These are phyloP conservation scores for Microcebus griseorufus DNA, from an alignment of 2,113 vertebrate species.

Conservation along the genomic window DNA sequence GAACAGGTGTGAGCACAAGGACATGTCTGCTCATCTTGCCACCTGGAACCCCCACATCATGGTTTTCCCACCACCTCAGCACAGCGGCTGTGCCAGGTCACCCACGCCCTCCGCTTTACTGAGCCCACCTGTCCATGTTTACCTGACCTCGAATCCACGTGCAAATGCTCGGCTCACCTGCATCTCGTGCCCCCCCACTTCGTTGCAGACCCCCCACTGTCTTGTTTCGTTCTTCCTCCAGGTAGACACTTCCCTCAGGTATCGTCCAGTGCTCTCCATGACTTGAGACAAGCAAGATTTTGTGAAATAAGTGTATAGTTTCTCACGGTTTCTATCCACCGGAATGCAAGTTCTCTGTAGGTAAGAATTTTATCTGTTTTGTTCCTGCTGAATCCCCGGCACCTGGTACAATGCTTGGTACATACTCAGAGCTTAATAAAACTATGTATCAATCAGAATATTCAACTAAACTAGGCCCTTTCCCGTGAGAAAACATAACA, in stretches of 20 bases:
- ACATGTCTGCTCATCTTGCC: too few species aligned
- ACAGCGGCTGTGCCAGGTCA: not conserved
- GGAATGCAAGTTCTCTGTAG: not conserved
- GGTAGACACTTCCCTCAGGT: not conserved
- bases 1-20: not conserved
- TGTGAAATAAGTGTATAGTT: not conserved
- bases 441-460: too few species aligned
- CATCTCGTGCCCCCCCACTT: too few species aligned
- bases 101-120: not conserved
- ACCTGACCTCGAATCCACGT: not conserved
- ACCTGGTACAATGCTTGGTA: not conserved
- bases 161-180: too few species aligned
- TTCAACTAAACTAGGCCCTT: not conserved
- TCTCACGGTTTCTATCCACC: not conserved
- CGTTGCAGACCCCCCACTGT: fast-evolving
- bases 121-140: not conserved
- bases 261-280: not conserved
- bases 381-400: not conserved
- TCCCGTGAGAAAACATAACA: not conserved
- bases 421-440: not conserved
- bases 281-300: not conserved
- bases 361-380: not conserved
- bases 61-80: not conserved
- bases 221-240: not conserved
- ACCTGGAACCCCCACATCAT: too few species aligned